A percentile compares a stretch with the other conserved stretches of the same genome.
These are phyloP conservation scores for Corythucha ciliata DNA, from an alignment of 2,888 invertebrate genomes.

Conservation along the genomic window DNA sequence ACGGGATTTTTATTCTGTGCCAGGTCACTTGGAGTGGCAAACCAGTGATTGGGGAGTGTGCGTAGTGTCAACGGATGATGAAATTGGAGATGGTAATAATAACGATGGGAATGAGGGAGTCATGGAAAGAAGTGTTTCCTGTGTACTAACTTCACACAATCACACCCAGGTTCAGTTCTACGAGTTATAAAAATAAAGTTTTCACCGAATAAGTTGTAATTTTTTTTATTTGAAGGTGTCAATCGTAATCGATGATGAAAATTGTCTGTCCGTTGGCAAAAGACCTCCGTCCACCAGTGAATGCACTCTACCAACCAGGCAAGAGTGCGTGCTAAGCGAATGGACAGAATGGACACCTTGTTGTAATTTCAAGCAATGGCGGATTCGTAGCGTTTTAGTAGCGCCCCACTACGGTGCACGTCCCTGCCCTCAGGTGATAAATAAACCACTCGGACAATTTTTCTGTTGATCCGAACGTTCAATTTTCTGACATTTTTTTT, in stretches of 20 bases:
- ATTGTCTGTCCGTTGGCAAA: conserved; percentile 38
- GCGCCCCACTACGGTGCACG: conserved; percentile 40
- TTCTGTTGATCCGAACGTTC: not conserved
- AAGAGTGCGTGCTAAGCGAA: conserved; percentile 40
- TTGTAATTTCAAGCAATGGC: conserved; percentile 41
- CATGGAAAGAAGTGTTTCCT: conserved; percentile 38
- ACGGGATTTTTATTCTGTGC: conserved; percentile 23
- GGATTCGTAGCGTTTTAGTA: conserved; percentile 41
- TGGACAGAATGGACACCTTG: conserved; percentile 40
- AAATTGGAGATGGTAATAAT: conserved; percentile 7
- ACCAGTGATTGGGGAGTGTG: conserved; percentile 39
- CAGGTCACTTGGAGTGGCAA: conserved; percentile 40
- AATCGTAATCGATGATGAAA: conserved; percentile 38
- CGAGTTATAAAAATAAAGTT: not conserved
- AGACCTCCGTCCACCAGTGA: conserved; percentile 37
- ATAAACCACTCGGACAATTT: not conserved
- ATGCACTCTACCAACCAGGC: conserved; percentile 39
- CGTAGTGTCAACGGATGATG: conserved; percentile 20
- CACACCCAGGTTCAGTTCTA: conserved; percentile 20
- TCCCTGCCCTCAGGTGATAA: conserved; percentile 40
- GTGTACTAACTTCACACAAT: conserved; percentile 37
- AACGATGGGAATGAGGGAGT: conserved; percentile 31
- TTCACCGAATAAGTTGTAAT: not conserved
- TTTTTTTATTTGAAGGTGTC: conserved; percentile 31
- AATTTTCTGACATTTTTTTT: not conserved